Percentiles rank a stretch among this genome's conserved stretches.
These are phyloP conservation scores for Phortica variegata DNA, from an alignment of 1,140 invertebrate genomes.

Conservation along the genomic window DNA sequence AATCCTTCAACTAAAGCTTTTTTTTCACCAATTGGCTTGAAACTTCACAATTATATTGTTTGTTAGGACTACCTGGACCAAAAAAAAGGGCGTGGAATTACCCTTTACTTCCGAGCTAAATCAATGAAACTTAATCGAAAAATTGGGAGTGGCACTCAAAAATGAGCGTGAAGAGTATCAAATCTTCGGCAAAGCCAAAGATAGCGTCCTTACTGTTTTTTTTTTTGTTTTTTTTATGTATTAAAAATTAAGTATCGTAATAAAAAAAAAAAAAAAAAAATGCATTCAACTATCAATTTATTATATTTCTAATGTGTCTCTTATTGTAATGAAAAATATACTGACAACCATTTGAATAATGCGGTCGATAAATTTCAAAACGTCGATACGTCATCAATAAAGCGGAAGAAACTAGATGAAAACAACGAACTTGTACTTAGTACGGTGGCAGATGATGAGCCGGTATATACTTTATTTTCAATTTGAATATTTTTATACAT, in stretches of 20 bases:
- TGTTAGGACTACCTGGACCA: too few relatives aligned
- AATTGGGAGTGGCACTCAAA: too few relatives aligned
- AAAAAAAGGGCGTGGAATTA: too few relatives aligned
- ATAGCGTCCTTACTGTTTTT: too few relatives aligned
- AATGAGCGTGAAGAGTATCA: too few relatives aligned
- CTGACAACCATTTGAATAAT: conserved; percentile 2
- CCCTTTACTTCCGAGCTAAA: too few relatives aligned
- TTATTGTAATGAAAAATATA: conserved; percentile 13
- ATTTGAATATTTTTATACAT: too few relatives aligned
- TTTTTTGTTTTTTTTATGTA: too few relatives aligned
- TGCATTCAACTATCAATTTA: conserved; percentile 12
- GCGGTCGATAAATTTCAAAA: conserved; percentile 11
- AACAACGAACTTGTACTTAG: conserved; percentile 61
- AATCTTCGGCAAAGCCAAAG: too few relatives aligned
- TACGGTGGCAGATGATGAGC: conserved; percentile 65
- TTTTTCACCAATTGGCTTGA: too few relatives aligned
- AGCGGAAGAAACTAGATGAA: conserved; percentile 50
- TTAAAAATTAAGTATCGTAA: conserved; percentile 12
- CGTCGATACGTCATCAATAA: conserved; percentile 8
- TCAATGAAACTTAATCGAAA: conserved; percentile 14
- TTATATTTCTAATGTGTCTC: conserved; percentile 22
- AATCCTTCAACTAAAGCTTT: too few relatives aligned
- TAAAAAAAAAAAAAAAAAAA: conserved; percentile 11
- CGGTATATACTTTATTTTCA: conserved; percentile 59
- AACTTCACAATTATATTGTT: too few relatives aligned